phyloP scores from a whole-genome alignment of 2,113 vertebrate species.

The Daphoenositta chrysoptera region DNA sequence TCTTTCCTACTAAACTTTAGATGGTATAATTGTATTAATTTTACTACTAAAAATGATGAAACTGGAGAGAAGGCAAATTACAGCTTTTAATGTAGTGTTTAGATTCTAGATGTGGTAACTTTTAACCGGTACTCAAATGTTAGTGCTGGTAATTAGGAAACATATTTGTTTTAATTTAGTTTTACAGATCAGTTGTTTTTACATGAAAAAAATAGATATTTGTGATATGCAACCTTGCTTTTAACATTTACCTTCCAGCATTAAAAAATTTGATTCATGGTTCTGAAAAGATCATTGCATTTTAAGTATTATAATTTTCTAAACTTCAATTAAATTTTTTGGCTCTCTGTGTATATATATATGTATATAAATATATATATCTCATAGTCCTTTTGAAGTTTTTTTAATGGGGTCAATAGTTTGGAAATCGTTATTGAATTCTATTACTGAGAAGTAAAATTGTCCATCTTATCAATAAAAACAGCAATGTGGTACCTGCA shows the following conservation, averaged over 20 bases:
- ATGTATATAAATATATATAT: not conserved
- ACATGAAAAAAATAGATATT: not conserved
- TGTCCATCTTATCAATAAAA: conserved; percentile 14
- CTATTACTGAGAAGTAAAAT: not conserved
- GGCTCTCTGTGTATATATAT: too few species aligned
- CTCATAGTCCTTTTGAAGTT: not conserved
- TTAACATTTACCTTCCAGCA: not conserved
- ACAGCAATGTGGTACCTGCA: not conserved
- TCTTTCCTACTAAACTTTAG: not conserved
- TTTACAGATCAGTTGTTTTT: not conserved
- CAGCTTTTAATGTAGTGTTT: not conserved
- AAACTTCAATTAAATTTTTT: not conserved
- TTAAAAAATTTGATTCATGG: not conserved
- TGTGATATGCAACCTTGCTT: not conserved
- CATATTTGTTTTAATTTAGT: not conserved
- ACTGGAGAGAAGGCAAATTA: not conserved
- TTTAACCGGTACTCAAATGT: not conserved
- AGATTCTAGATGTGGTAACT: not conserved
- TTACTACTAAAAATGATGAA: not conserved
- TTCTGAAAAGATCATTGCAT: not conserved
- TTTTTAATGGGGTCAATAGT: not conserved
- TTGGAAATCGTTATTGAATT: conserved; percentile 1
- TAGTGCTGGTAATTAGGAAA: not conserved
- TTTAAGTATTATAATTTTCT: not conserved
- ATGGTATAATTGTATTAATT: not conserved